Base-by-base conservation (phyloP, 2,888 invertebrate species). In the Globia sparganii region DNA sequence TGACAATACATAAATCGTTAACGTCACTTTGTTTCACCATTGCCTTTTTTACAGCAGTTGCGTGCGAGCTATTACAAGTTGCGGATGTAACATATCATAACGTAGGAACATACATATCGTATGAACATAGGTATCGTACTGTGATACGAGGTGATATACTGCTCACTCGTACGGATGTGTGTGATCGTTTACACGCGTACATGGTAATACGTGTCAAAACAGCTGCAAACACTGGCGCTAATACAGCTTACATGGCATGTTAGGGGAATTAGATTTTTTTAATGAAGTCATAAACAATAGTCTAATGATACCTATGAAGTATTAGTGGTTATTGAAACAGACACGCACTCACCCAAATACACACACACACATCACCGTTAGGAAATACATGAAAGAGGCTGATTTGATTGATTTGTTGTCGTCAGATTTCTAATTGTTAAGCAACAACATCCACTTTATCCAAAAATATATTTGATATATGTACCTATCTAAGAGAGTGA, bases 31-130 rank as follows among this genome's bases (percentile, higher is more conserved):
- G 31, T 65, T 28, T 59, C 25, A 65, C 18, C 25, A 34, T 69
- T 40, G 25, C 3, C 28, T 53, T 65, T 53, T 59, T 81, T 67
- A 53, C 67, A 62, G 43, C 34, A 46, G 49, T 72, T 82, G 67
- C 75, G 71, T 75, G 78, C 25, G 31, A 53, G 49, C 31, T 62
- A 58, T 37, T 53, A 70, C 66, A 68, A 64, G 70, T 71, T 80
- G 70, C 70, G 67, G 80, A 71, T 73, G 67, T 80, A 70, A 61
- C 72, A 80, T 76, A 67, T 83, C 72, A 80, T 76, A 73, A 37
- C 21, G 37, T 70, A 43, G 15, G 53, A 46, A 75, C 75, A 67
- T 56, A 49, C 8, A 28, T 72, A 72, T 37, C 58, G 40, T 34
- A 75, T 43, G 15, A 6, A 49, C 68, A 70, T 73, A 11, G n/a